Conservation (phyloP, 2,888 invertebrate genomes). For the Mythimna impura region DNA sequence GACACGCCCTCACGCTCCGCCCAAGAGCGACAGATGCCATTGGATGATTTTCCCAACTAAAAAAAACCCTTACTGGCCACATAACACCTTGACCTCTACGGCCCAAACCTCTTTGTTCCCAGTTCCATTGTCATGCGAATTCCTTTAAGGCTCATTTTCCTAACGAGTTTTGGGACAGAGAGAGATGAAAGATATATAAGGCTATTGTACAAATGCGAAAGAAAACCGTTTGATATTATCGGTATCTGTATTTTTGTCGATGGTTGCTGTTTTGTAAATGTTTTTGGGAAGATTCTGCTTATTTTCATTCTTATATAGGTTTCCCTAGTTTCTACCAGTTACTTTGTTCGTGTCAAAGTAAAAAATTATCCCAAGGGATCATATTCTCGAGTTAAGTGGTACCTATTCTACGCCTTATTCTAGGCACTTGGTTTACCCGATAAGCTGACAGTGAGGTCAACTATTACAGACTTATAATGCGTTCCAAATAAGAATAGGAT, state of each 20-base stretch:
- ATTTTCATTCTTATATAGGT: not conserved
- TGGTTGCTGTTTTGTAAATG: constrained; percentile 38
- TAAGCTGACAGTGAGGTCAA: no score
- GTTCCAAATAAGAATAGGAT: no score
- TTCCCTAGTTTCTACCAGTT: not conserved
- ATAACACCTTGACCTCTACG: constrained; percentile 50
- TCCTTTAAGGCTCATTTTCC: constrained; percentile 54
- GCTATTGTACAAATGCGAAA: constrained; percentile 52
- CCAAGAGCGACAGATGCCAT: no score
- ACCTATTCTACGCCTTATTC: no score
- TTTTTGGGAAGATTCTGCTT: constrained; percentile 34
- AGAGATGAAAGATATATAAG: constrained; percentile 53
- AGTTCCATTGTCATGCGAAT: constrained; percentile 54
- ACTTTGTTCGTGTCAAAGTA: no score
- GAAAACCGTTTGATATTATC: constrained; percentile 46
- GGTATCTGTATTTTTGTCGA: constrained; percentile 48
- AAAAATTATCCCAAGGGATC: no score
- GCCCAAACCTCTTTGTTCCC: constrained; percentile 43
- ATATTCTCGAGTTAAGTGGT: no score
- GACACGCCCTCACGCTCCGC: no score
- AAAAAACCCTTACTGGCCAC: no score
- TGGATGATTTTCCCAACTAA: no score
- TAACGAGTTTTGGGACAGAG: constrained; percentile 53
- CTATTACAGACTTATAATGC: no score
- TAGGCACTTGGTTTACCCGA: no score